Evolutionary conservation across 2,113 vertebrate genomes (phyloP).

Genomic region (Regulus satrapa): DNA sequence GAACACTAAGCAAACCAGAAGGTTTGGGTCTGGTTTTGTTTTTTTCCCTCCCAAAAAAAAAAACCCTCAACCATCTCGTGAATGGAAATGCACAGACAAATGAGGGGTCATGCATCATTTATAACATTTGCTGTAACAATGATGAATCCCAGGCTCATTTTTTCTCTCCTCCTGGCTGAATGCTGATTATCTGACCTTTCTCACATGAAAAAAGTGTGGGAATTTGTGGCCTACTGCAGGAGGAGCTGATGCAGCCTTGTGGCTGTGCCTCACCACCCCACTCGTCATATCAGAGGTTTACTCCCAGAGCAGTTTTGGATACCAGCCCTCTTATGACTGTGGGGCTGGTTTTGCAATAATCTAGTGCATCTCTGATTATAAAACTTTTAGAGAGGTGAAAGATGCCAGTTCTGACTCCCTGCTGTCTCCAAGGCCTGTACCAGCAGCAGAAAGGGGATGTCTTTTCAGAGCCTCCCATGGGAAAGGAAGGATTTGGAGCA

Average conservation of each 20-base stretch:
- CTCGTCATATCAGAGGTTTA: neutral
- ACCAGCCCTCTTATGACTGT: neutral
- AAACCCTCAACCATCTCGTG: neutral
- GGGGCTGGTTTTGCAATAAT: neutral
- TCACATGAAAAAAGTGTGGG: neutral
- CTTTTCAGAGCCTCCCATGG: neutral
- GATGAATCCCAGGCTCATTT: neutral
- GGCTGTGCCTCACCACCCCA: neutral
- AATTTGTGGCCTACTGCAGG: neutral
- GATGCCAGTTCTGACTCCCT: neutral
- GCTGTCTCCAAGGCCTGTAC: neutral
- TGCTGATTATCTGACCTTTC: neutral
- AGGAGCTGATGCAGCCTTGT: neutral
- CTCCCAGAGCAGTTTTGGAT: neutral
- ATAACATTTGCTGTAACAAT: neutral
- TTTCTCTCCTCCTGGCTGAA: neutral
- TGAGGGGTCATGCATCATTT: neutral
- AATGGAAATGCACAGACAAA: neutral
- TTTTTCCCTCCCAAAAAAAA: neutral
- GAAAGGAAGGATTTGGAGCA: neutral
- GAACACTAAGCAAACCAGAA: neutral
- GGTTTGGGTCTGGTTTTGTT: accelerated
- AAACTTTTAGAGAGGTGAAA: neutral
- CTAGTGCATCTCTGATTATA: neutral
- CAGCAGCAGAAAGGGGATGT: neutral